Percentiles rank a stretch among this genome's conserved stretches.
Evolutionary conservation across 2,797 vertebrate species (phyloP).

Genomic region (Rhinogobio ventralis): DNA sequence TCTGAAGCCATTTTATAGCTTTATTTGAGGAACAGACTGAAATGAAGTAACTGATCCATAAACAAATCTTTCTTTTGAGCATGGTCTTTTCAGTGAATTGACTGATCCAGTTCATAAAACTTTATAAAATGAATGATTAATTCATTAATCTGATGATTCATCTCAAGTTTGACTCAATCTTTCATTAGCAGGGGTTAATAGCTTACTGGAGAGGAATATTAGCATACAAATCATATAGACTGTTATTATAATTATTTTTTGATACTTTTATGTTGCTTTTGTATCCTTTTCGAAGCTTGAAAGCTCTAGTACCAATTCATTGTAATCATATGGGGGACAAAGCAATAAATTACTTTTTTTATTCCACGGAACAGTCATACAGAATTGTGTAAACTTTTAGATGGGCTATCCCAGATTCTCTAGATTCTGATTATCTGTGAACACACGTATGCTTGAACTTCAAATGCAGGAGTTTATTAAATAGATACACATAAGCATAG

Average conservation of each 20-base stretch:
- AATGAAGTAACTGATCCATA: not conserved
- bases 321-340: not conserved
- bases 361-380: not conserved
- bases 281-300: not conserved
- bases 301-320: not conserved
- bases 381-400: not conserved
- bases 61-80: not conserved
- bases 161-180: not conserved
- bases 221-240: not conserved
- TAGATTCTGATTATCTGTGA: not conserved
- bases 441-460: not conserved
- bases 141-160: not conserved
- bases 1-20: not conserved
- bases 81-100: not conserved
- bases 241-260: not conserved
- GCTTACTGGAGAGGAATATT: not conserved
- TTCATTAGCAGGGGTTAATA: not conserved
- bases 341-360: not conserved
- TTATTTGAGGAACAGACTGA: not conserved
- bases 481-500: not conserved
- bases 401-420: not conserved
- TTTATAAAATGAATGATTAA: too few relatives aligned
- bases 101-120: not conserved
- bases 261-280: not conserved
- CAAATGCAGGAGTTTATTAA: constrained; percentile 7